These are phyloP conservation scores for Eumeta japonica DNA, from an alignment of 1,140 invertebrate species.

Conservation along the genomic window DNA sequence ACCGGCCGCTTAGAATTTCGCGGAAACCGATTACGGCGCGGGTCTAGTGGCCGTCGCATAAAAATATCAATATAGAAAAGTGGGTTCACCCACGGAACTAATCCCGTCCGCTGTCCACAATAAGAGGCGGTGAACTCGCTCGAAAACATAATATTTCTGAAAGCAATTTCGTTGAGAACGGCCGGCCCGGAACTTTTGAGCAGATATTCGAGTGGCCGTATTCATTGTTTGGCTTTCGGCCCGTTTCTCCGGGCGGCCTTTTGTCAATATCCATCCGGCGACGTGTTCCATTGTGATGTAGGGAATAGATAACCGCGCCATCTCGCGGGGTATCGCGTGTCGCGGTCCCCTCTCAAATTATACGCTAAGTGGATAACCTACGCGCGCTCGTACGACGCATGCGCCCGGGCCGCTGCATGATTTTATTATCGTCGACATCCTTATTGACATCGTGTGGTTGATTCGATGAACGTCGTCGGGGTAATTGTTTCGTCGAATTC, in stretches of 20 bases:
- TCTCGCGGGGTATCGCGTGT: constrained; percentile 4
- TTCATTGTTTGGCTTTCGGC: constrained; percentile 20
- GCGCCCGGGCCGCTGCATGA: neutral
- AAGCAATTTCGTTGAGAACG: constrained; percentile 13
- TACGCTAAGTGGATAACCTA: neutral
- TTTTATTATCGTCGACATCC: neutral
- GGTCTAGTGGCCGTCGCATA: no score
- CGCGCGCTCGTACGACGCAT: no score
- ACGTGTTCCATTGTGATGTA: constrained; percentile 15
- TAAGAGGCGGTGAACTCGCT: no score
- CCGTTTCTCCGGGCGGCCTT: constrained; percentile 21
- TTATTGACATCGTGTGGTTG: neutral
- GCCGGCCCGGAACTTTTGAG: neutral
- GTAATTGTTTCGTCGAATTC: neutral
- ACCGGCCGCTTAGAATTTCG: no score
- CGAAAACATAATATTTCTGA: no score
- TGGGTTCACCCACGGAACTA: no score
- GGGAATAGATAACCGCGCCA: constrained; percentile 16
- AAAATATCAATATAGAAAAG: no score
- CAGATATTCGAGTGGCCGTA: constrained; percentile 9
- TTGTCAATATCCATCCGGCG: constrained; percentile 21
- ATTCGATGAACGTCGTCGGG: neutral
- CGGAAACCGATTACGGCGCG: no score
- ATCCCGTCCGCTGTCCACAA: no score
- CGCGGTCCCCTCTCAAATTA: neutral